Evolutionary conservation across 2,113 vertebrate species (phyloP).

Genomic region (Gallinago media): DNA sequence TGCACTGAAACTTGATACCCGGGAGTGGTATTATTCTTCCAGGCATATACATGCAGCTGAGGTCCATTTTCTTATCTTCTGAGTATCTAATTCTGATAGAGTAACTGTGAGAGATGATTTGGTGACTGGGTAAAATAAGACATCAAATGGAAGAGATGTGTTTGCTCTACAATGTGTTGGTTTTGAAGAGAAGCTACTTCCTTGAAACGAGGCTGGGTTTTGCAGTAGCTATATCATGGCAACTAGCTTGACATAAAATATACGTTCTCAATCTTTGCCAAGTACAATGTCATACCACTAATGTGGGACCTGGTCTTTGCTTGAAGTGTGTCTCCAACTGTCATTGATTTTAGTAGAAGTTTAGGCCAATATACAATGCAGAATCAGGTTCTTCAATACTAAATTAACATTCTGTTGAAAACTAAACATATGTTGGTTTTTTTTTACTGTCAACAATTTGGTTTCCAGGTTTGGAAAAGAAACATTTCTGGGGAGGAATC

Average conservation of each 20-base stretch:
- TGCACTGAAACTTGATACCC: not conserved
- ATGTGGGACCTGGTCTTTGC: not conserved
- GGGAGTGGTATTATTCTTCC: not conserved
- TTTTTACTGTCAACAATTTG: constrained; percentile 68
- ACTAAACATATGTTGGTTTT: not conserved
- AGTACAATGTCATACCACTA: not conserved
- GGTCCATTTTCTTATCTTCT: not conserved
- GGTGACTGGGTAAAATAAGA: not conserved
- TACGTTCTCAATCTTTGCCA: not conserved
- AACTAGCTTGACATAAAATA: not conserved
- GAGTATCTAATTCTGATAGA: not conserved
- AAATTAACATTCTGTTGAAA: constrained; percentile 42
- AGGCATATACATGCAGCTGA: not conserved
- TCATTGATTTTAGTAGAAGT: not conserved
- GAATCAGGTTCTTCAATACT: not conserved
- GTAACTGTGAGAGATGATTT: not conserved
- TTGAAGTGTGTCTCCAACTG: not conserved
- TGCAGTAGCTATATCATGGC: not conserved
- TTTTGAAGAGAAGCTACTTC: not conserved
- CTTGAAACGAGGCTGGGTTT: not conserved
- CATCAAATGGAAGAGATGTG: not conserved
- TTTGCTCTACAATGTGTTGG: not conserved
- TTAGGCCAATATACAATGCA: not conserved
- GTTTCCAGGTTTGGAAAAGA: constrained; percentile 88
- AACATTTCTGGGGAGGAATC: constrained; percentile 88